These are phyloP conservation scores for Enteromius argenteus DNA, from an alignment of 2,797 vertebrate species.

Conservation along the genomic window DNA sequence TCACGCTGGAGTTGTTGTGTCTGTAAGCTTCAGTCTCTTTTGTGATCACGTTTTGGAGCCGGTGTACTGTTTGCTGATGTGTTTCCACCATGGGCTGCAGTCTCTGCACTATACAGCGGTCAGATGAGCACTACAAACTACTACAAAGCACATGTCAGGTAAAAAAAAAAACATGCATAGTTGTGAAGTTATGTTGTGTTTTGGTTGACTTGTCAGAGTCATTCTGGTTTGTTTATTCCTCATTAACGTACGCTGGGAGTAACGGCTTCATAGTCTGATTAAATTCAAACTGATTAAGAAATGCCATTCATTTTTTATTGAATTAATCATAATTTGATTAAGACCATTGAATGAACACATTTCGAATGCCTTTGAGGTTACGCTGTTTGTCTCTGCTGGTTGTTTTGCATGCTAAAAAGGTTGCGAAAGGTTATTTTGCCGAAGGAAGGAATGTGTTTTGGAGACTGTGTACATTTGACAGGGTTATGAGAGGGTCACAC, in stretches of 20 bases:
- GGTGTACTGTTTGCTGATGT: slow-evolving; percentile 18
- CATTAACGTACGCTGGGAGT: not conserved
- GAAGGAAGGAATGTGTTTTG: slow-evolving; percentile 33
- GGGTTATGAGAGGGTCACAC: slow-evolving; percentile 48
- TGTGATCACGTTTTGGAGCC: not conserved
- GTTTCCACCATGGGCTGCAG: slow-evolving; percentile 47
- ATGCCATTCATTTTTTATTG: slow-evolving; percentile 22
- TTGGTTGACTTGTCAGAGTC: not conserved
- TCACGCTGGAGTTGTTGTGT: slow-evolving; percentile 37
- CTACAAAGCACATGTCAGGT: slow-evolving; percentile 40
- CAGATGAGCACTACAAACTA: slow-evolving; percentile 34
- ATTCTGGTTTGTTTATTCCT: slow-evolving; percentile 11
- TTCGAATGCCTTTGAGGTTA: not conserved
- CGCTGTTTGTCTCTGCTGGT: not conserved
- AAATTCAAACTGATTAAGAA: not conserved
- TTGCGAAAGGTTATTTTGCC: slow-evolving; percentile 27
- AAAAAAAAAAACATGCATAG: not conserved
- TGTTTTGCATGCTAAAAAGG: slow-evolving; percentile 33
- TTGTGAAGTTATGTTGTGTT: not conserved
- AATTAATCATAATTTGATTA: slow-evolving; percentile 1
- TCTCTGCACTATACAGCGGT: slow-evolving; percentile 28
- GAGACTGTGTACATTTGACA: slow-evolving; percentile 41
- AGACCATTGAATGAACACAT: not conserved
- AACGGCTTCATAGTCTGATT: not conserved
- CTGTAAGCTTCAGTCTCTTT: slow-evolving; percentile 16